Evolutionary conservation across 2,797 vertebrate genomes (phyloP).

Genomic region (Chaenodraco wilsoni): DNA sequence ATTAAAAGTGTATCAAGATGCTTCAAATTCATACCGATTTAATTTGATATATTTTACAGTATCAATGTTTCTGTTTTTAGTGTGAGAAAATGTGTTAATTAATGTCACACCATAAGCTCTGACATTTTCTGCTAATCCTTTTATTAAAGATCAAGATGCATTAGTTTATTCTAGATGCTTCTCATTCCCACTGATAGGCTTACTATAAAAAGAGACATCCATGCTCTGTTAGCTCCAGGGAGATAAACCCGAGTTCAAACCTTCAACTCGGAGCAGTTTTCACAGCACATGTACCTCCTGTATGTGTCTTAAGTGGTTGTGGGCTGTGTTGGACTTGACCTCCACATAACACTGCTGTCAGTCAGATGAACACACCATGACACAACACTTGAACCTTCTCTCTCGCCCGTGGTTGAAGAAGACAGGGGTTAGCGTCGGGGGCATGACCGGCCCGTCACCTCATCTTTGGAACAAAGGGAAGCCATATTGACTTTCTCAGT

Average conservation of each 20-base stretch:
- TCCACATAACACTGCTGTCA: slow-evolving; percentile 12
- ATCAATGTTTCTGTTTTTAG: slow-evolving; percentile 2
- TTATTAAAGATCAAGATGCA: slow-evolving; percentile 20
- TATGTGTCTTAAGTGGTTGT: neutral
- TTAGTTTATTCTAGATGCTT: slow-evolving; percentile 16
- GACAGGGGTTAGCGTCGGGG: slow-evolving; percentile 16
- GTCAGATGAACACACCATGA: slow-evolving; percentile 27
- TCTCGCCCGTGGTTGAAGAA: neutral
- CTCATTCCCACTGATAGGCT: slow-evolving; percentile 6
- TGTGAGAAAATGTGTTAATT: neutral
- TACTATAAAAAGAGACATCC: slow-evolving; percentile 9
- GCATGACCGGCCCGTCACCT: slow-evolving; percentile 34
- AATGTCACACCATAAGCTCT: neutral
- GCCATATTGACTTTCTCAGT: slow-evolving; percentile 46
- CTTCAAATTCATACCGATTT: neutral
- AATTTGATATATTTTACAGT: neutral
- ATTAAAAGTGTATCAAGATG: neutral
- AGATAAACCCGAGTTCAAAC: neutral
- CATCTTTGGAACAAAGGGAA: slow-evolving; percentile 38
- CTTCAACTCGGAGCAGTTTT: slow-evolving; percentile 3
- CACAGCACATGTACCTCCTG: neutral
- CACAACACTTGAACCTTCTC: slow-evolving; percentile 4
- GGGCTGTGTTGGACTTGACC: slow-evolving; percentile 16
- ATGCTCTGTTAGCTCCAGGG: slow-evolving; percentile 10
- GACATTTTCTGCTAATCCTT: neutral